Evolutionary conservation across 2,888 invertebrate genomes (phyloP).

Genomic region (Prosapia bicincta): DNA sequence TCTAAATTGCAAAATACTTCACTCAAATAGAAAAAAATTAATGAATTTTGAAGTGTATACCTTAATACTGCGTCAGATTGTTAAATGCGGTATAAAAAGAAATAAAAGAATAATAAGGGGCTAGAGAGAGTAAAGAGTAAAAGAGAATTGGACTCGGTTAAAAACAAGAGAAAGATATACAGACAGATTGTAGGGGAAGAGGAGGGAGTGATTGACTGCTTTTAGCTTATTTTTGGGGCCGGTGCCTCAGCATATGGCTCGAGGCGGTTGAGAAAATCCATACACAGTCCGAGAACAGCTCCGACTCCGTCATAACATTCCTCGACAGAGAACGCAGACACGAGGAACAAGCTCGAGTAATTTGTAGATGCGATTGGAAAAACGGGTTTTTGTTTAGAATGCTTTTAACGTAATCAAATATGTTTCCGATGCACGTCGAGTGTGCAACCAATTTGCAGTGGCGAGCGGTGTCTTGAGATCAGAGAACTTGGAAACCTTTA

Average conservation of each 20-base stretch:
- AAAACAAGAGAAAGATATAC: background rate
- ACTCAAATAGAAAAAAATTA: too few species aligned
- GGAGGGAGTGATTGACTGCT: background rate
- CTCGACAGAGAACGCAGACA: background rate
- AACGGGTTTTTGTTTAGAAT: background rate
- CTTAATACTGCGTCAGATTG: background rate
- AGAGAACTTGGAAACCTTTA: too few species aligned
- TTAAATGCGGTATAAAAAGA: background rate
- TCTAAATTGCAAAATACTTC: too few species aligned
- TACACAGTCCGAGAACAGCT: background rate
- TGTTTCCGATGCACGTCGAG: background rate
- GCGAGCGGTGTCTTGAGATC: background rate
- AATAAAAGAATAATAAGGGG: background rate
- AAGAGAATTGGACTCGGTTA: background rate
- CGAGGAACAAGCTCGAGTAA: background rate
- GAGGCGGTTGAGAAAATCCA: background rate
- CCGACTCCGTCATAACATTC: background rate
- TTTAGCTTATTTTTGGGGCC: slow-evolving; percentile 1
- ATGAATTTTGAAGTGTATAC: too few species aligned
- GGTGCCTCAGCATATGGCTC: background rate
- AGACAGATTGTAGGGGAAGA: background rate
- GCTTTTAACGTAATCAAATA: background rate
- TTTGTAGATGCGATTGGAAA: background rate
- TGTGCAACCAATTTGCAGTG: background rate
- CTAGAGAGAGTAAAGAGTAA: background rate